phyloP scores from a whole-genome alignment of 2,113 vertebrate genomes.

The Neofelis nebulosa region DNA sequence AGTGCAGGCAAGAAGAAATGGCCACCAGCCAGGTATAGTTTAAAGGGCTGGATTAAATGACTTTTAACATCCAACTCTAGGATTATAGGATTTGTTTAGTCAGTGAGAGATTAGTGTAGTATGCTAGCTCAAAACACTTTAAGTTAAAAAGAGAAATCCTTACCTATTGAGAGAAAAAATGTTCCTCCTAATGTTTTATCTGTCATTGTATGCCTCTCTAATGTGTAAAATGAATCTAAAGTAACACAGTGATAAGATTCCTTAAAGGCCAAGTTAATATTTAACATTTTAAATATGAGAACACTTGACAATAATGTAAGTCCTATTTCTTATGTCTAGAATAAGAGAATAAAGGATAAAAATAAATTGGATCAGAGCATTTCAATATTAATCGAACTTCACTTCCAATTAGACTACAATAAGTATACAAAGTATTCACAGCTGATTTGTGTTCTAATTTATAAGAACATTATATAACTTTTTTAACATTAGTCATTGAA shows the following conservation, averaged over 20 bases:
- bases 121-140: not conserved
- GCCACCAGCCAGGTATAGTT: not conserved
- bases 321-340: not conserved
- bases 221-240: not conserved
- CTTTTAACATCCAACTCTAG: not conserved
- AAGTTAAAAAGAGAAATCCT: not conserved
- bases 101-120: not conserved
- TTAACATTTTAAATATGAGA: constrained; percentile 43
- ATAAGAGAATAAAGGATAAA: constrained; percentile 10
- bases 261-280: constrained; percentile 53
- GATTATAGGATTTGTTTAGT: not conserved
- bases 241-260: not conserved
- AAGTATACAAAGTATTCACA: not conserved
- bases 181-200: not conserved
- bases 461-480: not conserved
- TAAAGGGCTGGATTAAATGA: not conserved
- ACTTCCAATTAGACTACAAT: constrained; percentile 28
- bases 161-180: not conserved
- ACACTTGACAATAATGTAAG: constrained; percentile 16
- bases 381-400: constrained; percentile 32
- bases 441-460: constrained; percentile 1
- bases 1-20: not conserved
- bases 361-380: not conserved
- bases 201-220: not conserved
- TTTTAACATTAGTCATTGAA: not conserved